Conservation (phyloP, 2,113 vertebrate species). For the Oxyruncus cristatus region DNA sequence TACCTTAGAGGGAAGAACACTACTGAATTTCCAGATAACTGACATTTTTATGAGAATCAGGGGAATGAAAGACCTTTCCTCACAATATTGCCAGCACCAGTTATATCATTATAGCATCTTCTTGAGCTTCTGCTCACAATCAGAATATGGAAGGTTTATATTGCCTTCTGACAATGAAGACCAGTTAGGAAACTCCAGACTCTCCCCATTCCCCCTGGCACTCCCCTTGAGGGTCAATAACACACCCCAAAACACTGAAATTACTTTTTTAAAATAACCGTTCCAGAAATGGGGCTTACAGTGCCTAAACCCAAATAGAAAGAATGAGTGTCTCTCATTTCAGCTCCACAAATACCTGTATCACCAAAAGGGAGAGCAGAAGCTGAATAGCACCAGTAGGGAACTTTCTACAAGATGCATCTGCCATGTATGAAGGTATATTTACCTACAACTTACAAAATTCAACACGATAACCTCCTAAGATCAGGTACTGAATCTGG, state of each 20-base stretch:
- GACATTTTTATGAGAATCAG: not conserved
- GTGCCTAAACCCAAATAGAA: not conserved
- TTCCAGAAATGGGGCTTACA: not conserved
- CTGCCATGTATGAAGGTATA: not conserved
- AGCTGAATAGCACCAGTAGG: not conserved
- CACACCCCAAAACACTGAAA: not conserved
- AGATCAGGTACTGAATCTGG: not conserved
- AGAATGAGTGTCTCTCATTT: not conserved
- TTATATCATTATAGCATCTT: not conserved
- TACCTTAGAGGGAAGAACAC: not conserved
- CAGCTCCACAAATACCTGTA: not conserved
- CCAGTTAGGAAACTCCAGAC: accelerated
- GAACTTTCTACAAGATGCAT: not conserved
- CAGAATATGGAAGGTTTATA: accelerated
- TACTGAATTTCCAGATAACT: not conserved
- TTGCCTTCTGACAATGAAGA: not conserved
- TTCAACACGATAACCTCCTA: not conserved
- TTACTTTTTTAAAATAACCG: not conserved
- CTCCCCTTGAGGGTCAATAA: not conserved
- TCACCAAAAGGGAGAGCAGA: not conserved
- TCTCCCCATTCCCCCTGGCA: not conserved
- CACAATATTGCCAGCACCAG: not conserved
- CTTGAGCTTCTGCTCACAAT: not conserved
- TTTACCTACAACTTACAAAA: not conserved
- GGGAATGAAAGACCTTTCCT: not conserved